Base-by-base conservation (phyloP, 2,113 vertebrate genomes). In the Podarcis raffonei region DNA sequence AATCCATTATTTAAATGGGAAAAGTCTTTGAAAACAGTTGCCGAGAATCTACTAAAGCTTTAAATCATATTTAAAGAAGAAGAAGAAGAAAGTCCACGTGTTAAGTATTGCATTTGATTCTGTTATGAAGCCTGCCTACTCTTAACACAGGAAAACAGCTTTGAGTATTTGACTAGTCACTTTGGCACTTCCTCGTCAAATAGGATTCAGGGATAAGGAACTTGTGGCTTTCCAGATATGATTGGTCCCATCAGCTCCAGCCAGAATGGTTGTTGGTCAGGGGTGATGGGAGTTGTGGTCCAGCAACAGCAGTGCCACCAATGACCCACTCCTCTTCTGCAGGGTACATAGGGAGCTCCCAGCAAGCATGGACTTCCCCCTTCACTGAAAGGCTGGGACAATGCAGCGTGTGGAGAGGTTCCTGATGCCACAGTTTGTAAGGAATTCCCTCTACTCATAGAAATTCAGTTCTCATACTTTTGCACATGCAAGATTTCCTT, bases 1-100 rank as follows among this genome's bases (percentile, higher is more conserved):
- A 96, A 96, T 93, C 81, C 62, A 85, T 92, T 96, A 93, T 95
- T 94, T 96, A 87, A 90, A 93, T 81, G 59, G 92, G 22, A 93
- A 90, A 82, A 74, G 15, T 88, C 85, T 90, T 95, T 95, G 94
- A 95, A 93, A 94, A 89, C 81, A 65, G 39, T 91, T 89, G 22
- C 86, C 78, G 94, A 74, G 94, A 96, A 95, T 42, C 93, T 91
- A 84, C 18, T 59, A 95, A 95, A 92, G 76, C 91, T 95, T 89
- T 95, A 90, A 93, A 92, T 76, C 92, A 87, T 95, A 76, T 95
- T 90, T 88, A 94, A 94, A 87, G 91, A 95, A 86, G 94, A 96
- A 88, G 9, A 2, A 11, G 1, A 48, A 53, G 1, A 53, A 90
- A 62, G 18, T 18, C 84, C 0, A 0, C 78, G 86, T 83, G 88